phyloP scores from a whole-genome alignment of 2,113 vertebrate species.

The Otocyon megalotis region DNA sequence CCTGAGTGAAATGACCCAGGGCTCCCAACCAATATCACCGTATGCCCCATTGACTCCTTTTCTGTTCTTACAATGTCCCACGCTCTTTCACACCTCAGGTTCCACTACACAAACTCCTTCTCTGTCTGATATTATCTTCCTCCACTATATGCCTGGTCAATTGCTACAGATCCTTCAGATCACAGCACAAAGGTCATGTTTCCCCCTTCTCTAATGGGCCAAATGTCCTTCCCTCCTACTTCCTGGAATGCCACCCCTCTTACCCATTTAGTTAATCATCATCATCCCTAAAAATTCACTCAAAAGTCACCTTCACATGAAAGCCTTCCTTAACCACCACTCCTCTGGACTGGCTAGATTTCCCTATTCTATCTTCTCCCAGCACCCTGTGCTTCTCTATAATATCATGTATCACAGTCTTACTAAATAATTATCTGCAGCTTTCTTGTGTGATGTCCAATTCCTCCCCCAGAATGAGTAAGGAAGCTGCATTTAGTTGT shows the following conservation, averaged over 20 bases:
- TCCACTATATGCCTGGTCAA: background rate
- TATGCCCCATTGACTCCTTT: background rate
- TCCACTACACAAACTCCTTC: background rate
- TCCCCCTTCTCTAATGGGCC: background rate
- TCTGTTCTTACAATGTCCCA: background rate
- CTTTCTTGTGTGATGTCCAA: background rate
- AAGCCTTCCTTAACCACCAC: background rate
- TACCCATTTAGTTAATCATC: background rate
- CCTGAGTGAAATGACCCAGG: background rate
- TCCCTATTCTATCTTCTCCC: background rate
- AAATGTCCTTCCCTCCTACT: background rate
- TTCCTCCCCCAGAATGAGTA: background rate
- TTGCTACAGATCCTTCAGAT: background rate
- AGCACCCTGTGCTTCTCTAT: background rate
- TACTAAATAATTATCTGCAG: background rate
- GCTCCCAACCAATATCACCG: background rate
- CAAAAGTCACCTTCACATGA: background rate
- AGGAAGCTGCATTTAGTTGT: background rate
- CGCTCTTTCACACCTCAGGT: background rate
- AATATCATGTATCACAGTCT: background rate
- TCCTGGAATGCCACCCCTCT: background rate
- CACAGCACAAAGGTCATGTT: background rate
- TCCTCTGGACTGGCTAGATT: background rate
- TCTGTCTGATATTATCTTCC: background rate
- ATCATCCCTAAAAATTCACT: background rate